These are phyloP conservation scores for Chouioia cunea DNA, from an alignment of 2,888 invertebrate species.

Conservation along the genomic window DNA sequence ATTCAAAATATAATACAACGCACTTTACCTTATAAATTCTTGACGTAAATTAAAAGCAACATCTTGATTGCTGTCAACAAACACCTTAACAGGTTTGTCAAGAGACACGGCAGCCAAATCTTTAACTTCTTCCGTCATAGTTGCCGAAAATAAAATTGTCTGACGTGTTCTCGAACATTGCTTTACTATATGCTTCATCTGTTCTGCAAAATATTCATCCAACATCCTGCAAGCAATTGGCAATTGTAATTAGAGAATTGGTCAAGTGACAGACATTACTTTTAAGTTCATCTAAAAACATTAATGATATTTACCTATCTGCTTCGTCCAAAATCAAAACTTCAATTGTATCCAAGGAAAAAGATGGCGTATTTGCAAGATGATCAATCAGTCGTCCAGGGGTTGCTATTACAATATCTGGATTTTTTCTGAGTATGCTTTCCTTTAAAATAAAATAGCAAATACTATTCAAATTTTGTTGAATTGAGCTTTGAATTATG, in stretches of 20 bases:
- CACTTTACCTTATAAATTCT: constrained; percentile 85
- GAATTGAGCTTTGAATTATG: too few relatives aligned
- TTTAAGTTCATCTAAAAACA: background rate
- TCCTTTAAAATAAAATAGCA: constrained; percentile 70
- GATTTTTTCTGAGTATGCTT: constrained; percentile 85
- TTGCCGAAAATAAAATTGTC: constrained; percentile 98
- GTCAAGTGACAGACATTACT: too few relatives aligned
- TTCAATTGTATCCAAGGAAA: constrained; percentile 91
- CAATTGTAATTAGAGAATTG: constrained; percentile 1
- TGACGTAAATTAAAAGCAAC: constrained; percentile 96
- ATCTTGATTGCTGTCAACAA: constrained; percentile 95
- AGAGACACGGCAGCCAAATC: constrained; percentile 94
- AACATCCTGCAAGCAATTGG: constrained; percentile 79
- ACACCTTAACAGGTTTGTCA: constrained; percentile 92
- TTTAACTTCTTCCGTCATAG: constrained; percentile 98
- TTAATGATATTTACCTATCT: constrained; percentile 70
- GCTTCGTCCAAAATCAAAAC: constrained; percentile 86
- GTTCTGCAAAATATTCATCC: constrained; percentile 98
- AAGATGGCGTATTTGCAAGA: constrained; percentile 93
- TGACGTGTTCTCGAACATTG: constrained; percentile 93
- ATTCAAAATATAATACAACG: constrained; percentile 9
- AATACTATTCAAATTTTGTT: constrained; percentile 21
- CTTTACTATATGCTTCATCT: constrained; percentile 97
- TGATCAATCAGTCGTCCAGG: constrained; percentile 98
- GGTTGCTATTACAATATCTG: constrained; percentile 98